Evolutionary conservation across 2,888 invertebrate genomes (phyloP).

Genomic region (Pachycephus smyrnensis): DNA sequence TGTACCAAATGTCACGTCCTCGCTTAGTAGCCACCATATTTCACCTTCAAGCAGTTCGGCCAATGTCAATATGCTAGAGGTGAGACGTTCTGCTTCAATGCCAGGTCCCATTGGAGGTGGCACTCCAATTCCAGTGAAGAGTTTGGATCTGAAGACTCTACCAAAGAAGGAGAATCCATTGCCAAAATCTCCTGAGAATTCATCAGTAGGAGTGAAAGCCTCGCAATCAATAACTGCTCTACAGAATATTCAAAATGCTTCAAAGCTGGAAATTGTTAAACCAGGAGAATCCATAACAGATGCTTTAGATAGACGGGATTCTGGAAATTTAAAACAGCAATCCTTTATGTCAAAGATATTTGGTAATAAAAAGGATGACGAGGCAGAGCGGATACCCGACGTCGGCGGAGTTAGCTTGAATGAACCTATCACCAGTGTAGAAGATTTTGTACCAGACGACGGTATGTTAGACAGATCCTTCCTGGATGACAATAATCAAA

Average conservation of each 20-base stretch:
- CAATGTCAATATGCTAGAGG: slow-evolving; percentile 35
- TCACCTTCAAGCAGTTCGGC: slow-evolving; percentile 35
- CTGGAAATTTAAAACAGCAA: slow-evolving; percentile 38
- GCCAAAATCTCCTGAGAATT: slow-evolving; percentile 33
- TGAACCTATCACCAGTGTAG: slow-evolving; percentile 70
- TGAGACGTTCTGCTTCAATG: slow-evolving; percentile 50
- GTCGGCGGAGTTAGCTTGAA: slow-evolving; percentile 33
- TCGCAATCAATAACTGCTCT: slow-evolving; percentile 23
- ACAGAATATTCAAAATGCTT: slow-evolving; percentile 28
- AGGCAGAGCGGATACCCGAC: slow-evolving; percentile 48
- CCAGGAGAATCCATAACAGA: slow-evolving; percentile 35
- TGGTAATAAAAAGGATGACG: slow-evolving; percentile 58
- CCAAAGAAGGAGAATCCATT: slow-evolving; percentile 45
- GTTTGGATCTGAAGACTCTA: slow-evolving; percentile 47
- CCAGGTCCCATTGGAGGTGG: slow-evolving; percentile 64
- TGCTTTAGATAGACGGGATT: slow-evolving; percentile 44
- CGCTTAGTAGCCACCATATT: slow-evolving; percentile 49
- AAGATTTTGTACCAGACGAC: slow-evolving; percentile 80
- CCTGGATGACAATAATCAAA: slow-evolving; percentile 74
- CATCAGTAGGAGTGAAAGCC: slow-evolving; percentile 24
- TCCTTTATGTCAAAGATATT: slow-evolving; percentile 60
- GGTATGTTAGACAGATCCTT: slow-evolving; percentile 82
- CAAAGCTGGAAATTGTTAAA: slow-evolving; percentile 38
- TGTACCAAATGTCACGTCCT: slow-evolving; percentile 57
- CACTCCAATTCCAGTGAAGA: slow-evolving; percentile 63